These are phyloP conservation scores for Eupithecia vulgata DNA, from an alignment of 2,888 invertebrate genomes.

Conservation along the genomic window DNA sequence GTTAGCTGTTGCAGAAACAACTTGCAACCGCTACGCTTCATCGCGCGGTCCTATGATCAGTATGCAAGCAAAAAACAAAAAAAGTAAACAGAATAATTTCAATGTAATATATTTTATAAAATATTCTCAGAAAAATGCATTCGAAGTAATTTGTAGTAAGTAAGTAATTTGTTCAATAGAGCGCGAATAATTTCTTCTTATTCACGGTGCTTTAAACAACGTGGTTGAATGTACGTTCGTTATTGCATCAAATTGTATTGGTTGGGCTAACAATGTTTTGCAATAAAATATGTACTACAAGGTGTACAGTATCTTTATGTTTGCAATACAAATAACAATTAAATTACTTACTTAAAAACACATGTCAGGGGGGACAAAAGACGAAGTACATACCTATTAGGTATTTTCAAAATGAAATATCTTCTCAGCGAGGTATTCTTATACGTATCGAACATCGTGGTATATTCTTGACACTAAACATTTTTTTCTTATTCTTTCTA, in stretches of 20 bases:
- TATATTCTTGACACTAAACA: no score
- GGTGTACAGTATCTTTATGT: neutral
- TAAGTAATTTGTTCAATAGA: conserved; percentile 43
- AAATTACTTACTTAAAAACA: neutral
- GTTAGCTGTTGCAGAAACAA: conserved; percentile 54
- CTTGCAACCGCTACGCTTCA: conserved; percentile 45
- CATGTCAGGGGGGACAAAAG: neutral
- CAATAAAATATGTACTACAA: neutral
- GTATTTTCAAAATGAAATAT: no score
- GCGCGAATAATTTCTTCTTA: conserved; percentile 39
- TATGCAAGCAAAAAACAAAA: conserved; percentile 19
- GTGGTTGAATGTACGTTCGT: conserved; percentile 21
- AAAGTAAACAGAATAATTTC: neutral
- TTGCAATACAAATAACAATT: neutral
- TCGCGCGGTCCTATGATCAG: conserved; percentile 37
- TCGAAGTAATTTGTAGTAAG: conserved; percentile 22
- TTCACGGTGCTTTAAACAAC: conserved; percentile 17
- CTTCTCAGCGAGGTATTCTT: neutral
- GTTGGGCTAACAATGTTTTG: neutral
- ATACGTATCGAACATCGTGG: no score
- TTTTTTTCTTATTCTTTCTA: no score
- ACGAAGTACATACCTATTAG: neutral
- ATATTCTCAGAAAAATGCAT: neutral
- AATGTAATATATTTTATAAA: neutral
- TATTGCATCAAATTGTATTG: neutral